Percentiles rank a stretch among this genome's conserved stretches.
phyloP scores from a whole-genome alignment of 2,113 vertebrate genomes.

The Ranitomeya variabilis region DNA sequence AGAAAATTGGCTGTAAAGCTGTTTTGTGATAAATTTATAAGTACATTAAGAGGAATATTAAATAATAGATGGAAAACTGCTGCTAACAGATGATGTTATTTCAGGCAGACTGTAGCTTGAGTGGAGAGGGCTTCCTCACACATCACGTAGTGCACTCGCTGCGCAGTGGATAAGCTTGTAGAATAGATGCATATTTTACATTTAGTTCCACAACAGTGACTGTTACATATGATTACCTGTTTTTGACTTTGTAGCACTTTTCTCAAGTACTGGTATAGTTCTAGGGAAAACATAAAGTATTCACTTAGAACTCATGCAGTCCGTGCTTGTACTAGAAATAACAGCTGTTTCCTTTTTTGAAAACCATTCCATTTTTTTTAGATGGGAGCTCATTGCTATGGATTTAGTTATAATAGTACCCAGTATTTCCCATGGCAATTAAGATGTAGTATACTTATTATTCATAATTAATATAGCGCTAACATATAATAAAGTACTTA shows the following conservation, averaged over 20 bases:
- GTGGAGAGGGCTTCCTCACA: not conserved
- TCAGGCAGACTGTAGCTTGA: not conserved
- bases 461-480: not conserved
- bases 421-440: not conserved
- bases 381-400: not conserved
- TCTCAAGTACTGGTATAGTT: constrained; percentile 20
- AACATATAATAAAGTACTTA: too few relatives aligned
- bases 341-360: not conserved
- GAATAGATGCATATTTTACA: not conserved
- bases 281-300: constrained; percentile 3
- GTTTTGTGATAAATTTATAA: not conserved
- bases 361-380: not conserved
- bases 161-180: constrained; percentile 12
- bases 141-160: not conserved
- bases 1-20: not conserved
- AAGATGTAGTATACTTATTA: not conserved
- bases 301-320: constrained; percentile 5
- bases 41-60: not conserved
- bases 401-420: not conserved
- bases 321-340: not conserved
- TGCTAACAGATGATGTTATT: not conserved
- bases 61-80: not conserved
- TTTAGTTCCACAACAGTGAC: constrained; percentile 20
- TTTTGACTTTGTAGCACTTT: constrained; percentile 3
- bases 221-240: constrained; percentile 20